Conservation (phyloP, 2,113 vertebrate genomes). For the Vicugna pacos region DNA sequence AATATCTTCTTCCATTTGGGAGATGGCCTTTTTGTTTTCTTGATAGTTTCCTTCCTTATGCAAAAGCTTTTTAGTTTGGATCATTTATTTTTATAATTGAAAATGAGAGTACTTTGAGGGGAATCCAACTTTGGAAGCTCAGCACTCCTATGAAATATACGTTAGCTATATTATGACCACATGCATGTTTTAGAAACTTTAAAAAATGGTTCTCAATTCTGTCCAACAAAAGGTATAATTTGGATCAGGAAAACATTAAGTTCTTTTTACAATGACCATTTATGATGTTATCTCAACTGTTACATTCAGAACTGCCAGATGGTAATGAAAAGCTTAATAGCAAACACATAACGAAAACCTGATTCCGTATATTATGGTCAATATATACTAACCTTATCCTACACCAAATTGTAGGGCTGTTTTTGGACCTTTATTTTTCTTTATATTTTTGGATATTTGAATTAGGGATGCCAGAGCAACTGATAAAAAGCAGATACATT, state of each 20-base stretch:
- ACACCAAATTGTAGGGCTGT: not conserved
- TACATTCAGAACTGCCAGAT: slow-evolving; percentile 35
- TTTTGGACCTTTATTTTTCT: not conserved
- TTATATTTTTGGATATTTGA: not conserved
- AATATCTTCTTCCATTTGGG: not conserved
- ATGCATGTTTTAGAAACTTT: slow-evolving; percentile 18
- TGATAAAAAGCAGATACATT: not conserved
- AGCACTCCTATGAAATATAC: not conserved
- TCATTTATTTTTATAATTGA: slow-evolving; percentile 57
- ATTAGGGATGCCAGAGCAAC: not conserved
- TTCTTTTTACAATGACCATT: slow-evolving; percentile 53
- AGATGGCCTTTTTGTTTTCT: not conserved
- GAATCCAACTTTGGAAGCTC: not conserved
- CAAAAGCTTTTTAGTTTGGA: not conserved
- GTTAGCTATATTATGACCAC: not conserved
- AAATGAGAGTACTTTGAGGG: slow-evolving; percentile 32
- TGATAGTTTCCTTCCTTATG: not conserved
- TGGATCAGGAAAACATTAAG: slow-evolving; percentile 28
- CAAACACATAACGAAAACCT: slow-evolving; percentile 51
- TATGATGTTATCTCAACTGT: slow-evolving; percentile 33
- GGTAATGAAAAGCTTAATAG: slow-evolving; percentile 51
- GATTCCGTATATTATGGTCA: not conserved
- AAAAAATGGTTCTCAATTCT: not conserved
- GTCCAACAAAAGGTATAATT: slow-evolving; percentile 19
- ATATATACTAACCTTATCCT: not conserved